A percentile compares a stretch with the other conserved stretches of the same genome.
Conservation (phyloP, 2,113 vertebrate genomes). For the Gambusia holbrooki region DNA sequence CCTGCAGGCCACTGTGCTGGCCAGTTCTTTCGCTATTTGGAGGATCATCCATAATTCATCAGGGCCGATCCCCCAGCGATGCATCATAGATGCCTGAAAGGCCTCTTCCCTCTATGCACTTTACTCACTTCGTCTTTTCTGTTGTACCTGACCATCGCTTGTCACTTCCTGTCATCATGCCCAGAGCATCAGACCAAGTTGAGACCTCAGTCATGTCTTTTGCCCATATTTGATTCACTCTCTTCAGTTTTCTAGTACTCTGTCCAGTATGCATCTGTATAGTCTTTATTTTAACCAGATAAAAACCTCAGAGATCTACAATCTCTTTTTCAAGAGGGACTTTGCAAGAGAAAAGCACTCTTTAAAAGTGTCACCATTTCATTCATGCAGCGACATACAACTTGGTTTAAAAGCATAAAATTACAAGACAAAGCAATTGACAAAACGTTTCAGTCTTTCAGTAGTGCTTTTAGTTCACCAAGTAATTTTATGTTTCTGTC, state of each 20-base stretch:
- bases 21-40: constrained; percentile 73
- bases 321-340: no score
- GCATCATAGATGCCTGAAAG: constrained; percentile 71
- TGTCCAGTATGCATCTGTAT: neutral
- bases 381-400: no score
- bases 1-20: constrained; percentile 16
- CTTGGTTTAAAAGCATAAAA: no score
- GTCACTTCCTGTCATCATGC: constrained; percentile 11
- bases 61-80: constrained; percentile 46
- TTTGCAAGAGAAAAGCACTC: no score
- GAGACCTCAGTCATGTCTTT: neutral
- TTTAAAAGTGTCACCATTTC: no score
- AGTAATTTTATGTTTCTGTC: no score
- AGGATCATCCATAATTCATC: constrained; percentile 82
- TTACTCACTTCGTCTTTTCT: constrained; percentile 34
- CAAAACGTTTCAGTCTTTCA: no score
- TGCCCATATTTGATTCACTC: neutral
- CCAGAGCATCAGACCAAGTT: neutral
- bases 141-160: constrained; percentile 32
- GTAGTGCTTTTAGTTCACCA: no score
- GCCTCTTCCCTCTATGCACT: constrained; percentile 36
- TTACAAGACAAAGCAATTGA: no score
- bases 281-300: neutral
- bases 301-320: no score
- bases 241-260: neutral